Conservation (phyloP, 2,888 invertebrate genomes). For the Sepioteuthis lessoniana region DNA sequence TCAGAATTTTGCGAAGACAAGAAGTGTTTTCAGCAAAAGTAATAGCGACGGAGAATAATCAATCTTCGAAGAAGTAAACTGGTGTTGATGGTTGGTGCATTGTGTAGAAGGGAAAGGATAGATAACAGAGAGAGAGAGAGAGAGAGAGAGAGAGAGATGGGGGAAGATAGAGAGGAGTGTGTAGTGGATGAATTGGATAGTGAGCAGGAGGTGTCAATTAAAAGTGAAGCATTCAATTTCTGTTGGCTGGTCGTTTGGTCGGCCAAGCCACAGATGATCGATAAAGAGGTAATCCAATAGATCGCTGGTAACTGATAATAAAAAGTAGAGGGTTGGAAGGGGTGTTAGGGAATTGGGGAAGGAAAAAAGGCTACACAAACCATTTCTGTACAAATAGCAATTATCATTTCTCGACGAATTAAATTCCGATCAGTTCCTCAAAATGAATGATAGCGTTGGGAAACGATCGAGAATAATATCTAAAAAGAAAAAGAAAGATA, state of each 20-base stretch:
- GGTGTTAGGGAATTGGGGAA: background rate
- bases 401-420: slow-evolving; percentile 33
- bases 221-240: background rate
- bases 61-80: background rate
- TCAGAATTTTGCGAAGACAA: background rate
- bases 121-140: background rate
- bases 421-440: slow-evolving; percentile 20
- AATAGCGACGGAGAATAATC: background rate
- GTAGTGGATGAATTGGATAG: background rate
- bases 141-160: background rate
- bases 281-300: background rate
- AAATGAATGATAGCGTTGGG: background rate
- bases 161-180: too few species aligned
- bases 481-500: background rate
- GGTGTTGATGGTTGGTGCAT: background rate
- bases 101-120: background rate
- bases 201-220: background rate
- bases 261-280: slow-evolving; percentile 7
- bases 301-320: background rate
- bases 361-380: background rate
- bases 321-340: background rate
- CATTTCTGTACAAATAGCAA: slow-evolving; percentile 8
- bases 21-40: background rate
- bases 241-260: slow-evolving; percentile 4
- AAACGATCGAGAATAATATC: background rate